Conservation (phyloP, 1,140 invertebrate species). For the Hylyphantes graminicola region DNA sequence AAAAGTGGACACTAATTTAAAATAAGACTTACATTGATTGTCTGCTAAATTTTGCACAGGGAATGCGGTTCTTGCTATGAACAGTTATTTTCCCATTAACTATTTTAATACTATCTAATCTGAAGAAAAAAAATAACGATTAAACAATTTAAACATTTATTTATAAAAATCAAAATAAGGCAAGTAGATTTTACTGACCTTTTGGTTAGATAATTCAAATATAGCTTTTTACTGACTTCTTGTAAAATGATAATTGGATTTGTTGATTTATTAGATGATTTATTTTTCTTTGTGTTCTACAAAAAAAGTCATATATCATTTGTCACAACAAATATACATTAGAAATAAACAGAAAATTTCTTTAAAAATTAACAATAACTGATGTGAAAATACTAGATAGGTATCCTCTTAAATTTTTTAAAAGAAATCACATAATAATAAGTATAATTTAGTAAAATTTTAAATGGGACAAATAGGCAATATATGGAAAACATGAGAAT, state of each 20-base stretch:
- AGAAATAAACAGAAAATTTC: too few relatives aligned
- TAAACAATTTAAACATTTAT: constrained; percentile 1
- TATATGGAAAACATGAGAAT: too few relatives aligned
- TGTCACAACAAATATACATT: too few relatives aligned
- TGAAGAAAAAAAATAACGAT: constrained; percentile 59
- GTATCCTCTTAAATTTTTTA: too few relatives aligned
- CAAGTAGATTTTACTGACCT: constrained; percentile 60
- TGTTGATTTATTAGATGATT: constrained; percentile 11
- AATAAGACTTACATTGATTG: constrained; percentile 19
- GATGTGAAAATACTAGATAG: too few relatives aligned
- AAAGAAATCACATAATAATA: too few relatives aligned
- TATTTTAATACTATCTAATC: constrained; percentile 65
- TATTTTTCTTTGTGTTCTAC: constrained; percentile 26
- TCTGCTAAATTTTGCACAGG: constrained; percentile 13
- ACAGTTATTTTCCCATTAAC: constrained; percentile 61
- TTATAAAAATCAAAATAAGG: not conserved
- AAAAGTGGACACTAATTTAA: not conserved
- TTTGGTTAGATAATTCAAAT: constrained; percentile 66
- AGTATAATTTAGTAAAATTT: too few relatives aligned
- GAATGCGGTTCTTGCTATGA: not conserved
- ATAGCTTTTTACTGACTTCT: constrained; percentile 71
- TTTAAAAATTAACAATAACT: too few relatives aligned
- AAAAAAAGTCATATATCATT: not conserved
- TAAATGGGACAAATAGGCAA: too few relatives aligned
- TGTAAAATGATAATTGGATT: constrained; percentile 63